Evolutionary conservation across 2,888 invertebrate genomes (phyloP).

Genomic region (Gasteruption jaculator): DNA sequence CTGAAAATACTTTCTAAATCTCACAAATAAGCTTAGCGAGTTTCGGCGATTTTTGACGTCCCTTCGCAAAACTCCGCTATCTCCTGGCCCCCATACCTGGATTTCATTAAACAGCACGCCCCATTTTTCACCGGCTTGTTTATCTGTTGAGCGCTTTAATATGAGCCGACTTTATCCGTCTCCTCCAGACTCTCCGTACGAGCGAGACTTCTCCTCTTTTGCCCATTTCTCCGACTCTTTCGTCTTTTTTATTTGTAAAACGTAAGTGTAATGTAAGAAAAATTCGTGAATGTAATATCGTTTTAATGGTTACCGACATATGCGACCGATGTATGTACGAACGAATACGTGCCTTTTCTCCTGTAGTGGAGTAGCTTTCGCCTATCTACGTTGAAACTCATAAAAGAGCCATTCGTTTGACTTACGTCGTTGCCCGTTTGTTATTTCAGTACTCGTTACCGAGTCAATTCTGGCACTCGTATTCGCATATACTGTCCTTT

Average conservation of each 20-base stretch:
- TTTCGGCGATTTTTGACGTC: no score
- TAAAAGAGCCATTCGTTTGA: slow-evolving; percentile 42
- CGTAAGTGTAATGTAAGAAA: slow-evolving; percentile 22
- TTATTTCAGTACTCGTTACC: slow-evolving; percentile 37
- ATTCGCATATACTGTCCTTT: slow-evolving; percentile 25
- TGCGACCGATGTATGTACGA: slow-evolving; percentile 21
- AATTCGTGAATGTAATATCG: slow-evolving; percentile 25
- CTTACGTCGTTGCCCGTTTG: slow-evolving; percentile 38
- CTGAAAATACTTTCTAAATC: no score
- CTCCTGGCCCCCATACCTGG: no score
- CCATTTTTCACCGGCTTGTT: no score
- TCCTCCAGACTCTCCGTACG: no score
- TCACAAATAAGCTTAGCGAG: no score
- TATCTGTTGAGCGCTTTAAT: no score
- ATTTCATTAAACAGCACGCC: no score
- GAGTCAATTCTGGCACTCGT: slow-evolving; percentile 34
- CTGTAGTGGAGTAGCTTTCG: no score
- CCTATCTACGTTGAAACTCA: slow-evolving; percentile 35
- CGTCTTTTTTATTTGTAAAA: slow-evolving; percentile 18
- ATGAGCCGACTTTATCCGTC: no score
- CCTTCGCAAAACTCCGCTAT: no score
- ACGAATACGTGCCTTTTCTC: slow-evolving; percentile 22
- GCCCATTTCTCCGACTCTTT: slow-evolving; percentile 7
- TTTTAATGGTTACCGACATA: slow-evolving; percentile 24
- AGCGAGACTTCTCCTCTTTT: no score